phyloP scores from a whole-genome alignment of 2,797 vertebrate species.

The Thunnus albacares region DNA sequence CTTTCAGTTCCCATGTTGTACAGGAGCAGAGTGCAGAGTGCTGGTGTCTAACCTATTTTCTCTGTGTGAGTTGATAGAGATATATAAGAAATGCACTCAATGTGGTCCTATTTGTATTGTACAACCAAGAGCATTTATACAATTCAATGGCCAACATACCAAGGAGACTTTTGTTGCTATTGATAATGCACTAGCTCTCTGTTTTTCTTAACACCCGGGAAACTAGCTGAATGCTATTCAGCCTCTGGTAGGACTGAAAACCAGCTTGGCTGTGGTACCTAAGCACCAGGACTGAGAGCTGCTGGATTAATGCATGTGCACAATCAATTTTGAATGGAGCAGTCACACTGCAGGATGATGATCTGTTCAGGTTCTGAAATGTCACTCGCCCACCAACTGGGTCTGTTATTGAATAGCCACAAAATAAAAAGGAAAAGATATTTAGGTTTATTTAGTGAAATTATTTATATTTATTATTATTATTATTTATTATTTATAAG shows the following conservation, averaged over 20 bases:
- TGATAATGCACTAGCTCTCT: slow-evolving; percentile 8
- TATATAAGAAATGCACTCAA: not conserved
- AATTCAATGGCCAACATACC: not conserved
- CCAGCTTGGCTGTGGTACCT: slow-evolving; percentile 7
- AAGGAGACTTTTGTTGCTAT: not conserved
- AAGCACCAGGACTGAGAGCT: slow-evolving; percentile 22
- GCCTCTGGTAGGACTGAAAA: slow-evolving; percentile 9
- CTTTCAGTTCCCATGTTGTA: not conserved
- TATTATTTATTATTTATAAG: not conserved
- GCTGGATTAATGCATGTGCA: slow-evolving; percentile 41
- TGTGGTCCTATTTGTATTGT: not conserved
- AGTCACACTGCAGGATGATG: slow-evolving; percentile 19
- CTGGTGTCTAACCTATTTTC: not conserved
- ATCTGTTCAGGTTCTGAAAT: slow-evolving; percentile 22
- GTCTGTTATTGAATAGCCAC: slow-evolving; percentile 5
- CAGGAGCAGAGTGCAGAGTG: not conserved
- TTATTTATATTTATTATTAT: not conserved
- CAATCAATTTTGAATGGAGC: slow-evolving; percentile 36
- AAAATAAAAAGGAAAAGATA: slow-evolving; percentile 9
- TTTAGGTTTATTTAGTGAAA: not conserved
- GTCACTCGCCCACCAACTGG: slow-evolving; percentile 1
- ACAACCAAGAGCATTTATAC: not conserved
- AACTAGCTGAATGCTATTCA: slow-evolving; percentile 10
- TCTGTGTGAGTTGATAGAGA: too few species aligned
- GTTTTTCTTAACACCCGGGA: slow-evolving; percentile 3